A percentile compares a stretch with the other conserved stretches of the same genome.
phyloP scores from a whole-genome alignment of 1,140 invertebrate genomes.

The Sarcophaga peregrina region DNA sequence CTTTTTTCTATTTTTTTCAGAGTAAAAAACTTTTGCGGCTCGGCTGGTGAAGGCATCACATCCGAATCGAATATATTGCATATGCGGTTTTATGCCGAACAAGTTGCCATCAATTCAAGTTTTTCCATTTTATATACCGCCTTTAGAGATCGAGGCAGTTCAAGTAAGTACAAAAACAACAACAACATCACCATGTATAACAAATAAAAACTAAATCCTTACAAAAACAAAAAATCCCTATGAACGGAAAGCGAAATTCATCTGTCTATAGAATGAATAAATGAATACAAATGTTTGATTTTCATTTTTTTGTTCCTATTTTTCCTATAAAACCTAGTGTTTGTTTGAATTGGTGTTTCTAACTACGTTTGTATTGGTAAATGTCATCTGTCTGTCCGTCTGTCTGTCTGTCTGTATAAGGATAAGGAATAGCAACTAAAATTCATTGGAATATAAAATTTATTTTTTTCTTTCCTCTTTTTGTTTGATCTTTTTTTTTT shows the following conservation, averaged over 20 bases:
- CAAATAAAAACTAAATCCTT: not conserved
- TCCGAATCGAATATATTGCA: constrained; percentile 74
- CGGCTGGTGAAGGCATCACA: constrained; percentile 77
- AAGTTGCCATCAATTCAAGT: constrained; percentile 73
- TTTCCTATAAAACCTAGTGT: no score
- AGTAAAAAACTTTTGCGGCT: constrained; percentile 81
- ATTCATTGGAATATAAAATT: not conserved
- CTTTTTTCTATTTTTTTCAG: constrained; percentile 52
- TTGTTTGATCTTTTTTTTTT: not conserved
- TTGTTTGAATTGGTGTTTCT: no score
- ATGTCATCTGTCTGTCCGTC: not conserved
- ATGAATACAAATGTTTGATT: constrained; percentile 4
- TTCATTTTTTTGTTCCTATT: no score
- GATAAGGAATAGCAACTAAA: not conserved
- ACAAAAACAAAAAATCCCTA: not conserved
- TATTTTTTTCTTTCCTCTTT: not conserved
- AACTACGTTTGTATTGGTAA: not conserved
- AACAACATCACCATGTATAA: not conserved
- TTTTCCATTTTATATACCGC: constrained; percentile 81
- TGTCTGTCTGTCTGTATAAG: no score
- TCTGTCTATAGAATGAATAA: not conserved
- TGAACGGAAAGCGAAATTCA: not conserved
- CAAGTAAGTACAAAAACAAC: constrained; percentile 51
- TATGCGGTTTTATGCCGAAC: constrained; percentile 77
- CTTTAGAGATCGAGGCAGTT: constrained; percentile 72